Percentiles rank a stretch among this genome's conserved stretches.
Evolutionary conservation across 92 coral and sea anemone genomes (phyloP).

Genomic region (Porites rus): DNA sequence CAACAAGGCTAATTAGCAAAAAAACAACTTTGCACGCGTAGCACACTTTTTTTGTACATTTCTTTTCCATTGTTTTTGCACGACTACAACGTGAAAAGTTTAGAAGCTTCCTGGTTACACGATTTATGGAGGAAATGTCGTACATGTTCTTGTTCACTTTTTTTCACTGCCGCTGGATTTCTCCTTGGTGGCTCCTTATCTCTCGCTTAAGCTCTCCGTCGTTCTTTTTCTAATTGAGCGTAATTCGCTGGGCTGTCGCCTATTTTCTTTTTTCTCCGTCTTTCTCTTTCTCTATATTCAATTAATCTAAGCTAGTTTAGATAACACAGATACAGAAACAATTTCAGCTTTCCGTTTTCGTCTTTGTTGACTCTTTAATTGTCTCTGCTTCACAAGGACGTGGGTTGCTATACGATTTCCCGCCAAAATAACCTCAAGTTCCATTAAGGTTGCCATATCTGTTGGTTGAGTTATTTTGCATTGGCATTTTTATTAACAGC

Average conservation of each 20-base stretch:
- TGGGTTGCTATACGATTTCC: not conserved
- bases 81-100: too few relatives aligned
- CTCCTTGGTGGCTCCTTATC: not conserved
- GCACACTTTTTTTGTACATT: too few relatives aligned
- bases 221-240: not conserved
- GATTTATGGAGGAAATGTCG: too few relatives aligned
- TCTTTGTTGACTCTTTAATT: too few relatives aligned
- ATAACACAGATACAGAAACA: not conserved
- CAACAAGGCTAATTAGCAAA: too few relatives aligned
- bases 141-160: too few relatives aligned
- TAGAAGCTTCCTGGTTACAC: too few relatives aligned
- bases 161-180: not conserved
- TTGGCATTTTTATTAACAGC: not conserved
- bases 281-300: not conserved
- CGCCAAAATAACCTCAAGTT: constrained; percentile 6
- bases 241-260: not conserved
- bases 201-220: too few relatives aligned
- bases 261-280: not conserved
- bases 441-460: constrained; percentile 27
- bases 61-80: too few relatives aligned
- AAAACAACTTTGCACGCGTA: too few relatives aligned
- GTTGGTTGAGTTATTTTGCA: constrained; percentile 13
- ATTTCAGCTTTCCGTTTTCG: too few relatives aligned
- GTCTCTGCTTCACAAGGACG: not conserved
- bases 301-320: not conserved